phyloP scores from a whole-genome alignment of 2,113 vertebrate species.

The Apodemus speciosus region DNA sequence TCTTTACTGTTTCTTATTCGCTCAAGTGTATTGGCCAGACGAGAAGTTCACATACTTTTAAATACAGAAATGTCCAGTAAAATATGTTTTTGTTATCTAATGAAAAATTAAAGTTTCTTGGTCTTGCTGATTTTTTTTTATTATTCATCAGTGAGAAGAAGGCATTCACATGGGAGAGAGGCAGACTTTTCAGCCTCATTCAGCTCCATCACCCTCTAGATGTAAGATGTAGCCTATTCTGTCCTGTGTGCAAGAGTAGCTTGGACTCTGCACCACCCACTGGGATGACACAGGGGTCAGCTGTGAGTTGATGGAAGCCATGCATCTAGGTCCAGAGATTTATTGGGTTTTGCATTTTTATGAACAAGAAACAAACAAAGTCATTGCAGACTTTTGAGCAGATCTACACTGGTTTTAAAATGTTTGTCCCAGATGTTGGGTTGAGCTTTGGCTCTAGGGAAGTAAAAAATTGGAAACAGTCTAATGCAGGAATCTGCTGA shows the following conservation, averaged over 20 bases:
- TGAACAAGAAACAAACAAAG: background rate
- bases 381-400: background rate
- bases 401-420: constrained; percentile 1
- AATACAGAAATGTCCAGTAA: background rate
- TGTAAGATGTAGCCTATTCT: background rate
- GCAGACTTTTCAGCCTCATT: background rate
- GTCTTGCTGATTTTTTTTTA: background rate
- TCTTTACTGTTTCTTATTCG: background rate
- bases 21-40: constrained; percentile 24
- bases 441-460: background rate
- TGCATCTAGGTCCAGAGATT: background rate
- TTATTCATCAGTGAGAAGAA: background rate
- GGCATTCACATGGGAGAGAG: background rate
- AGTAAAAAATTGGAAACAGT: background rate
- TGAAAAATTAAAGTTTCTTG: background rate
- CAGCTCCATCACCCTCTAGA: background rate
- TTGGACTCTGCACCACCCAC: no score
- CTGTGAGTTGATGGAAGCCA: background rate
- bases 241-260: background rate
- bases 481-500: background rate
- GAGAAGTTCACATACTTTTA: background rate
- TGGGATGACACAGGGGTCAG: background rate
- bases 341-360: background rate
- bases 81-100: constrained; percentile 19
- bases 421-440: background rate